These are phyloP conservation scores for Tuberolachnus salignus DNA, from an alignment of 2,888 invertebrate genomes.

Conservation along the genomic window DNA sequence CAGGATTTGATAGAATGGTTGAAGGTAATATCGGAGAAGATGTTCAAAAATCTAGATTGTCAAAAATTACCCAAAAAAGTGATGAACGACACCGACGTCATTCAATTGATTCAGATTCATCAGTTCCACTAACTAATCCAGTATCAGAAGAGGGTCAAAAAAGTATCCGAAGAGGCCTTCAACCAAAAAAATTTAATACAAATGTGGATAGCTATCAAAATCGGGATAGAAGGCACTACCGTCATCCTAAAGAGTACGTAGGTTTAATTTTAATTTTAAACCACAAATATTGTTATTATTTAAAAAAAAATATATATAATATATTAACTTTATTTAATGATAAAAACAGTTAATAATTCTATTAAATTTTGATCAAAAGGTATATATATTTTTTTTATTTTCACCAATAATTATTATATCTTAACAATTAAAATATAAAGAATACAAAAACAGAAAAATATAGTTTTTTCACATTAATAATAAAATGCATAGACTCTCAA, in stretches of 20 bases:
- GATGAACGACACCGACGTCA: slow-evolving; percentile 41
- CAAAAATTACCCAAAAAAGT: slow-evolving; percentile 60
- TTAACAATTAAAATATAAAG: neutral
- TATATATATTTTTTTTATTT: no score
- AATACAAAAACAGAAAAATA: neutral
- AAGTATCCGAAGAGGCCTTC: slow-evolving; percentile 42
- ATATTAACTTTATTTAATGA: no score
- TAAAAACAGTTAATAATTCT: no score
- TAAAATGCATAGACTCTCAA: neutral
- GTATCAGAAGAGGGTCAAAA: slow-evolving; percentile 39
- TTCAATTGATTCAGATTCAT: slow-evolving; percentile 53
- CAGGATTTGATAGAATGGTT: slow-evolving; percentile 69
- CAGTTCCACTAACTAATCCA: slow-evolving; percentile 33
- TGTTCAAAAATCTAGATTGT: slow-evolving; percentile 60
- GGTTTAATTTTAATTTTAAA: neutral
- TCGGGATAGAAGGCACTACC: slow-evolving; percentile 60
- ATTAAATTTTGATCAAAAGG: no score
- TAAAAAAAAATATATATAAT: no score
- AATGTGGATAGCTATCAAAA: slow-evolving; percentile 57
- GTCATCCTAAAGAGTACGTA: slow-evolving; percentile 60
- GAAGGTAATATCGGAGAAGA: slow-evolving; percentile 58
- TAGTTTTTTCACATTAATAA: neutral
- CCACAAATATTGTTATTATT: neutral
- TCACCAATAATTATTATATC: neutral
- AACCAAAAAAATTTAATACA: slow-evolving; percentile 55